Percentiles rank a stretch among this genome's conserved stretches.
phyloP scores from a whole-genome alignment of 2,797 vertebrate genomes.

The Uromys caudimaculatus region DNA sequence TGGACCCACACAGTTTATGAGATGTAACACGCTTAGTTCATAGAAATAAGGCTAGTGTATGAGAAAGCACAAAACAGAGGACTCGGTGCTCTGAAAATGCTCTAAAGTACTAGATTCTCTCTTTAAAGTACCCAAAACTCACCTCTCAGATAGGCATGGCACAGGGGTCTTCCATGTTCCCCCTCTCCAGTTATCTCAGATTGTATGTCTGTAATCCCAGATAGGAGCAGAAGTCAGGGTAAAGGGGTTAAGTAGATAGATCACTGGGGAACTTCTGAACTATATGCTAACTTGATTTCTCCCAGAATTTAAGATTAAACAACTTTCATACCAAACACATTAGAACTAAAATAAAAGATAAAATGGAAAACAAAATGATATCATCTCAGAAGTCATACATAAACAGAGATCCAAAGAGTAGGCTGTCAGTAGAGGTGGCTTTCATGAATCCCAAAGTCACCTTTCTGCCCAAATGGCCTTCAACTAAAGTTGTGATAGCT shows the following conservation, averaged over 20 bases:
- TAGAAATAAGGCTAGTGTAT: neutral
- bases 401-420: neutral
- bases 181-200: neutral
- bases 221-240: neutral
- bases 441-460: constrained; percentile 9
- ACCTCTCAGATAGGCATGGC: neutral
- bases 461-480: neutral
- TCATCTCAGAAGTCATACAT: constrained; percentile 33
- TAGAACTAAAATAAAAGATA: constrained; percentile 35
- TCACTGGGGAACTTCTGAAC: neutral
- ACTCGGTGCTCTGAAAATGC: neutral
- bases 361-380: constrained; percentile 10
- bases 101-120: constrained; percentile 15
- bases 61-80: neutral
- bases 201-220: neutral
- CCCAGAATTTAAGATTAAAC: neutral
- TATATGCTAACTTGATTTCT: constrained; percentile 41
- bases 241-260: neutral
- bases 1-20: neutral
- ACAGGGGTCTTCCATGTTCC: neutral
- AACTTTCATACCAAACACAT: neutral
- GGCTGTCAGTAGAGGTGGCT: neutral
- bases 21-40: neutral
- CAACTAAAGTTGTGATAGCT: neutral
- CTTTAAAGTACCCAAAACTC: neutral